Evolutionary conservation across 2,888 invertebrate species (phyloP), one percentile per base, ranked within the genome.

Genomic region (Taphrorychus bicolor): DNA sequence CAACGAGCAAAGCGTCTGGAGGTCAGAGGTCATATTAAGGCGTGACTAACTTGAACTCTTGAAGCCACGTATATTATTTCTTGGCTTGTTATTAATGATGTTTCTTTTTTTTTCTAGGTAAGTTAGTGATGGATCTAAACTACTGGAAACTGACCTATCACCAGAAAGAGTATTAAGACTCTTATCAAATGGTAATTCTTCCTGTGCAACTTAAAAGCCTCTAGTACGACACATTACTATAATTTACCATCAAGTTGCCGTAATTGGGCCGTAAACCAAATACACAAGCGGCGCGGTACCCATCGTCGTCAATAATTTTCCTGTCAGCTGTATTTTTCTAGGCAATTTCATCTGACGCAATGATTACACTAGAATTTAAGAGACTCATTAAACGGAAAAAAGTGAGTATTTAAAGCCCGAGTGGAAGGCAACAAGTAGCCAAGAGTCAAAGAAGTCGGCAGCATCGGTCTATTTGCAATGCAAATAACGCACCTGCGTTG

Each of bases 401-500:
- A 66, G n/a, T 57, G 14, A 51, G 52, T 61, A 66, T 59, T 59
- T 65, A 65, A 54, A 65, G 59, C 52, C 53, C 59, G 16, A 51
- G 60, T 48, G 40, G 32, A 57, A 57, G 14, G 32, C 58, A 66
- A 61, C 57, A 57, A 66, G 60, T 41, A 61, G 58, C 24, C 17
- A 16, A n/a, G 57, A 49, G 51, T 48, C 22, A 42, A 22, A 54
- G 41, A 40, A 32, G 58, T 51, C 66, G 66, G 59, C 60, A 54
- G 61, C 57, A 56, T 62, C 58, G 59, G 58, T 40, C 40, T 59
- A 81, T 82, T 82, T 81, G 82, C 81, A 82, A 79, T 82, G 78
- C 81, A 81, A 82, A 82, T 81, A 78, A 78, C 79, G 81, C 82
- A 82, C 82, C 82, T 82, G 82, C 82, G 79, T 81, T 80, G 77